A percentile compares a stretch with the other conserved stretches of the same genome.
These are phyloP conservation scores for Hofmannophila pseudospretella DNA, from an alignment of 2,888 invertebrate species.

Conservation along the genomic window DNA sequence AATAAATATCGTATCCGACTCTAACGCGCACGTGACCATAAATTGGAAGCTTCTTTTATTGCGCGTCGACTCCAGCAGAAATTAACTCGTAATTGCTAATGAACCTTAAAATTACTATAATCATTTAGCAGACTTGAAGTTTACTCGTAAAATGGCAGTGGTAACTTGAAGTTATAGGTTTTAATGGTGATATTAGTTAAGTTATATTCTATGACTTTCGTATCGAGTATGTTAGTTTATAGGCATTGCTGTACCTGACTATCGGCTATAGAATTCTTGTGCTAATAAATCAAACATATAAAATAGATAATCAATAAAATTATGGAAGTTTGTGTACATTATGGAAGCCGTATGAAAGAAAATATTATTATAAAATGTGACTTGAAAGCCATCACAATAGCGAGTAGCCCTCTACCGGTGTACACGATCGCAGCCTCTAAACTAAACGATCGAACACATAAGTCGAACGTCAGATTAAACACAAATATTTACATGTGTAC, in stretches of 20 bases:
- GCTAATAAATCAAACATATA: too few species aligned
- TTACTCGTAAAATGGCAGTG: conserved; percentile 3
- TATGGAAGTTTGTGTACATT: not conserved
- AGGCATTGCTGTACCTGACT: too few species aligned
- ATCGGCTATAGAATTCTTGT: too few species aligned
- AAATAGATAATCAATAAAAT: not conserved
- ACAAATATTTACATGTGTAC: conserved; percentile 68
- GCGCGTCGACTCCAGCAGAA: conserved; percentile 47
- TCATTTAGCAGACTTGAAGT: not conserved
- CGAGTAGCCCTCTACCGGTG: not conserved
- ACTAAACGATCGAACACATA: conserved; percentile 42
- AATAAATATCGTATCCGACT: conserved; percentile 54
- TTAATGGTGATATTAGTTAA: not conserved
- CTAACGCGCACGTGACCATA: conserved; percentile 54
- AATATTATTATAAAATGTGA: conserved; percentile 2
- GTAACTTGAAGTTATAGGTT: not conserved
- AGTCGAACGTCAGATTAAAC: conserved; percentile 55
- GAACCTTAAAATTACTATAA: conserved; percentile 36
- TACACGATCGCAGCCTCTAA: conserved; percentile 26
- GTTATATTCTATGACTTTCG: too few species aligned
- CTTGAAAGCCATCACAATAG: conserved; percentile 15
- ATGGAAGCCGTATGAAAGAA: not conserved
- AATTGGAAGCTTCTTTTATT: conserved; percentile 59
- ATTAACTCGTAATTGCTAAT: conserved; percentile 58
- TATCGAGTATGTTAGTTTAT: too few species aligned